Conservation (phyloP, 2,888 invertebrate genomes). For the Drosophila falleni region DNA sequence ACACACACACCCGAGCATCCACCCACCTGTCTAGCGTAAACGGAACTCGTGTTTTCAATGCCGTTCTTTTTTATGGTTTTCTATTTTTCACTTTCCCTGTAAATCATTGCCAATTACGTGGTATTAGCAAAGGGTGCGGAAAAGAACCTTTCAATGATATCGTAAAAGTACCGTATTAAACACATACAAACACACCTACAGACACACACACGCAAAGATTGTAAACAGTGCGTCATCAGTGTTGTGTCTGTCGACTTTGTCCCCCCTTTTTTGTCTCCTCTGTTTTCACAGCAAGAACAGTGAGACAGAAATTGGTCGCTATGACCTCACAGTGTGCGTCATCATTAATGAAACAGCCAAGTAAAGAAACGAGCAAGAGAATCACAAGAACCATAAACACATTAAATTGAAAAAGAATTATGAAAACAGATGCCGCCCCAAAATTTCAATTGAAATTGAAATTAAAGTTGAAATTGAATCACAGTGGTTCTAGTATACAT, state of each 20-base stretch:
- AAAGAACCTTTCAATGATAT: constrained; percentile 31
- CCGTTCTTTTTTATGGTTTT: constrained; percentile 37
- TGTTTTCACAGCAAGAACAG: neutral
- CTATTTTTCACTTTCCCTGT: constrained; percentile 39
- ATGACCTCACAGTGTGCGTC: constrained; percentile 76
- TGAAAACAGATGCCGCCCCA: constrained; percentile 16
- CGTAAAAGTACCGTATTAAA: constrained; percentile 17
- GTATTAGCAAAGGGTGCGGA: constrained; percentile 53
- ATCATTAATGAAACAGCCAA: constrained; percentile 64
- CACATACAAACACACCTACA: constrained; percentile 9
- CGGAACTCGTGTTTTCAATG: constrained; percentile 64
- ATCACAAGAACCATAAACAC: constrained; percentile 7
- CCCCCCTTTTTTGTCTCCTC: neutral
- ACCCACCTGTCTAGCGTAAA: constrained; percentile 30
- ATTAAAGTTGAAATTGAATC: neutral
- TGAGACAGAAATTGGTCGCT: constrained; percentile 38
- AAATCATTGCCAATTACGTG: constrained; percentile 70
- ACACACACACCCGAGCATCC: constrained; percentile 9
- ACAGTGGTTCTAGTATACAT: neutral
- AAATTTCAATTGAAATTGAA: constrained; percentile 10
- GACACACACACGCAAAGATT: constrained; percentile 6
- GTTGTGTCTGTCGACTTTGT: constrained; percentile 29
- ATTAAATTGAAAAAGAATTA: constrained; percentile 25
- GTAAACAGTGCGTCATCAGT: constrained; percentile 67
- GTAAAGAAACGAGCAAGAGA: constrained; percentile 30